Evolutionary conservation across 2,113 vertebrate species (phyloP).

Genomic region (Alaudala cheleensis): DNA sequence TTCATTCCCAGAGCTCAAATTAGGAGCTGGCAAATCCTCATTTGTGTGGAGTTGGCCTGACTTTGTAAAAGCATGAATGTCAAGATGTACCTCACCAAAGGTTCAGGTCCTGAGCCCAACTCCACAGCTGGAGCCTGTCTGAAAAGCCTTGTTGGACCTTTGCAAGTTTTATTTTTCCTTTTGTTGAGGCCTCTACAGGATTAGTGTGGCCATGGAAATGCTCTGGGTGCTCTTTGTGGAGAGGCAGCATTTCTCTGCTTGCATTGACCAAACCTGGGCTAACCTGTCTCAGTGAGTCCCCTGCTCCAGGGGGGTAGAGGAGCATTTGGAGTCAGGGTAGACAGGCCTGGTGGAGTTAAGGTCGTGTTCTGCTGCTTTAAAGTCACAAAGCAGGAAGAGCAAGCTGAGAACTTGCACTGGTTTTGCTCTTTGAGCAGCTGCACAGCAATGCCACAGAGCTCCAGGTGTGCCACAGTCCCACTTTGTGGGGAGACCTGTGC

Average conservation of each 20-base stretch:
- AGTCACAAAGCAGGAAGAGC: not conserved
- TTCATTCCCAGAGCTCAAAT: not conserved
- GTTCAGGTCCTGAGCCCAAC: not conserved
- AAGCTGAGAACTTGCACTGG: not conserved
- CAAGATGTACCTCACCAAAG: not conserved
- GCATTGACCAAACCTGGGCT: not conserved
- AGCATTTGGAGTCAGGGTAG: not conserved
- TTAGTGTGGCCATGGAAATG: not conserved
- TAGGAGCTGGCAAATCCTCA: not conserved
- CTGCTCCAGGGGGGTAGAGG: not conserved
- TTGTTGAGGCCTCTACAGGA: not conserved
- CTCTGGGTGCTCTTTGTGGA: not conserved
- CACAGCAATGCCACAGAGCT: not conserved
- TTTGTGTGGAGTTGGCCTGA: not conserved
- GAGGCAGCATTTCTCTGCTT: not conserved
- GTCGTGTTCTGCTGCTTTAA: not conserved
- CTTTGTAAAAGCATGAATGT: not conserved
- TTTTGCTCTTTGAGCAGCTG: not conserved
- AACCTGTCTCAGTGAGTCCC: not conserved
- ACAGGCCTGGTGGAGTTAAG: not conserved
- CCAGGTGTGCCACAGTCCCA: not conserved
- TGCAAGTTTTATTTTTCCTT: not conserved
- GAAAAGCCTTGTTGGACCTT: not conserved
- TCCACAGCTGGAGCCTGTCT: not conserved
- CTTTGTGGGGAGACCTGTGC: not conserved